Evolutionary conservation across 1,140 invertebrate genomes (phyloP).

Genomic region (fruit fly (Drosophila melanogaster)): Release_6_plus_ISO1_MT NT_037436.4:12884501-12885000

Average conservation of each 20-base stretch:
- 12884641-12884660: constrained; percentile 2
- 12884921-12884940: constrained; percentile 15
- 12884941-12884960: constrained; percentile 7
- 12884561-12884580: not conserved
- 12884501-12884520: not conserved
- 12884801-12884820: not conserved
- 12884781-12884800: not conserved
- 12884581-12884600: constrained; percentile 32
- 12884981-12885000: constrained; percentile 47
- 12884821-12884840: not conserved
- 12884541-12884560: not conserved
- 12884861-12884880: constrained; percentile 2
- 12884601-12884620: constrained; percentile 15
- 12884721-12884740: not conserved
- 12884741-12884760: not conserved
- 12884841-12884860: constrained; percentile 33
- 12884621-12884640: not conserved
- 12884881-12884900: constrained; percentile 28
- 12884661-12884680: constrained; percentile 7
- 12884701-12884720: constrained; percentile 5
- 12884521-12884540: constrained; percentile 10
- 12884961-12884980: constrained; percentile 23
- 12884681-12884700: not conserved
- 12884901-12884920: constrained; percentile 10
- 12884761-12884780: not conserved